Evolutionary conservation across 2,797 vertebrate species (phyloP), one percentile per base, ranked within the genome.

Genomic region (Heterohyrax brucei): DNA sequence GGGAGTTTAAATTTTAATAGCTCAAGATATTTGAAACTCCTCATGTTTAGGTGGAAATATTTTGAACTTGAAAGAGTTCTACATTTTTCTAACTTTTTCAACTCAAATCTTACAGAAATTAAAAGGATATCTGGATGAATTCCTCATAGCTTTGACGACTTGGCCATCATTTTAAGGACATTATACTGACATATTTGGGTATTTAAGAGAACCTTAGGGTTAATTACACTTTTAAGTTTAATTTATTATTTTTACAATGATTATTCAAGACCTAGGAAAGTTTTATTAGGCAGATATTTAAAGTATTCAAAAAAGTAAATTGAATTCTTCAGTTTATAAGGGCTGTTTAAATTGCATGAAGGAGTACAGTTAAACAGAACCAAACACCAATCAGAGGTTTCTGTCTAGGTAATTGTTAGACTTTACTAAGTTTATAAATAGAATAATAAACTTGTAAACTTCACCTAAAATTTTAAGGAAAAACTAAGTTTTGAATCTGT

Each of bases 311-410:
- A 77, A 90, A 81, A 81, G 18, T 48, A 79, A 85, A 77, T 53
- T n/a, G n/a, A 85, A 72, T 70, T 82, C 14, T 87, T 82, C 39
- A 82, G 9, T 77, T 95, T 95, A 82, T 91, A 77, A 95, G 76
- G 39, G 39, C 16, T 48, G 64, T 81, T 90, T 66, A 90, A 90
- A 81, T 81, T 53, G 18, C 10, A 66, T 61, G 33, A 84, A 22
- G 7, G 68, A 13, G 68, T 39, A 91, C 76, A 80, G 56, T 86
- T 68, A 81, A 64, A 90, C 62, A 68, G 59, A 50, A 86, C 48
- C 64, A 81, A 82, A 70, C 28, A 62, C 77, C 44, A 80, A 53
- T 61, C 16, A 77, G 87, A 87, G n/a, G 53, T 56, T 26, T 87
- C 56, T 95, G 44, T 33, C 4, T 91, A 39, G 81, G 28, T 19